phyloP scores from a whole-genome alignment of 2,797 vertebrate species.

The Buceros bicornis region DNA sequence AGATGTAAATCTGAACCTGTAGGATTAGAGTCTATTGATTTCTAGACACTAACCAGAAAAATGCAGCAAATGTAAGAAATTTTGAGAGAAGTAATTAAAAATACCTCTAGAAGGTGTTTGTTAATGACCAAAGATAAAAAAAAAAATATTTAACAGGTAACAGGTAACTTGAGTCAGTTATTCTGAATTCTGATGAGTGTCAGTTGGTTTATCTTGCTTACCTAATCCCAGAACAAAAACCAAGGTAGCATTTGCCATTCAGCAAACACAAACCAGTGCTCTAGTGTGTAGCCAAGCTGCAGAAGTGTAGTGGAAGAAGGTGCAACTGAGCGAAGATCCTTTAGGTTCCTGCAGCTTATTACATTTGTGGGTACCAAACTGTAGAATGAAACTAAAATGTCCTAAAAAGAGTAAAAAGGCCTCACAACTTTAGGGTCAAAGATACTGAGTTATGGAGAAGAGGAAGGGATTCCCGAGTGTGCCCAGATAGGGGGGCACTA shows the following conservation, averaged over 20 bases:
- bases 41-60: not conserved
- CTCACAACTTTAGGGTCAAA: not conserved
- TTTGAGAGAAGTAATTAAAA: not conserved
- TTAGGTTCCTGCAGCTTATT: not conserved
- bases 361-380: not conserved
- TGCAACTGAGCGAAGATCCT: not conserved
- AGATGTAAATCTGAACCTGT: not conserved
- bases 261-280: accelerated
- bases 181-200: not conserved
- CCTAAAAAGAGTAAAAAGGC: not conserved
- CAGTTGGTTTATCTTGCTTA: not conserved
- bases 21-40: not conserved
- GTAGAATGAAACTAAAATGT: not conserved
- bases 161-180: not conserved
- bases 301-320: not conserved
- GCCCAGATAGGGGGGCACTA: not conserved
- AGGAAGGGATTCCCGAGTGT: not conserved
- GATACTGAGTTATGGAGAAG: not conserved
- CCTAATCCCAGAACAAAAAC: not conserved
- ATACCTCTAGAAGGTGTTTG: not conserved
- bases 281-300: not conserved
- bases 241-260: not conserved
- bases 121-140: not conserved
- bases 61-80: not conserved
- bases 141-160: not conserved